phyloP scores from a whole-genome alignment of 2,797 vertebrate species.

The Selene dorsalis region DNA sequence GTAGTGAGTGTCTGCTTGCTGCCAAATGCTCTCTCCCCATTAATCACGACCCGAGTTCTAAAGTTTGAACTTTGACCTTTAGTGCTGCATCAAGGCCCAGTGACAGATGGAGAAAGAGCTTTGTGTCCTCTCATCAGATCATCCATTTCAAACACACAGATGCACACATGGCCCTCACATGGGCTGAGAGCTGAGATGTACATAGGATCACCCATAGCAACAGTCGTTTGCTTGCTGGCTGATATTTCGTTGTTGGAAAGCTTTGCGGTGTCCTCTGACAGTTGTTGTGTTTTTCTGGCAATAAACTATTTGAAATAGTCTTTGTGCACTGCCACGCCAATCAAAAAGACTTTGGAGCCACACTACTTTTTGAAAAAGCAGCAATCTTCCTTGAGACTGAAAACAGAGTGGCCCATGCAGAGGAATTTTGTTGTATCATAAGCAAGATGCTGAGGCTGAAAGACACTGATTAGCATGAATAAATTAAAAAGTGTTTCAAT shows the following conservation, averaged over 20 bases:
- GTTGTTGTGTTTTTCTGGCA: constrained; percentile 47
- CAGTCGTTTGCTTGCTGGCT: constrained; percentile 59
- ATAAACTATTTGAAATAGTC: constrained; percentile 53
- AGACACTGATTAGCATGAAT: constrained; percentile 80
- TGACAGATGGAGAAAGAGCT: constrained; percentile 79
- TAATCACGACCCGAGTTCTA: constrained; percentile 75
- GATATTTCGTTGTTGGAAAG: constrained; percentile 58
- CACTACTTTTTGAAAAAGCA: constrained; percentile 69
- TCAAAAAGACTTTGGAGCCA: constrained; percentile 56
- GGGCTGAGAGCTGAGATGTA: constrained; percentile 42
- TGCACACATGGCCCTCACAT: constrained; percentile 13
- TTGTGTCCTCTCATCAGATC: constrained; percentile 71
- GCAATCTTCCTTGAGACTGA: constrained; percentile 51
- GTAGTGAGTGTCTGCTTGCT: constrained; percentile 51
- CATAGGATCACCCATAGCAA: constrained; percentile 60
- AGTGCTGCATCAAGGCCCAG: constrained; percentile 70
- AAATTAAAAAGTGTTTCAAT: constrained; percentile 78
- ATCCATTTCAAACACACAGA: constrained; percentile 47
- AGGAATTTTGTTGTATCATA: constrained; percentile 74
- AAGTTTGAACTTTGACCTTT: constrained; percentile 78
- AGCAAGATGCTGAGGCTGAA: constrained; percentile 70
- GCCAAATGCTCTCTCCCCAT: constrained; percentile 71
- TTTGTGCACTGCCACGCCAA: constrained; percentile 20
- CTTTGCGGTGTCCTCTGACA: constrained; percentile 21
- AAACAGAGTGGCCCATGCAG: constrained; percentile 43